Conservation (phyloP, 2,888 invertebrate genomes). For the Pollenia griseotomentosa region DNA sequence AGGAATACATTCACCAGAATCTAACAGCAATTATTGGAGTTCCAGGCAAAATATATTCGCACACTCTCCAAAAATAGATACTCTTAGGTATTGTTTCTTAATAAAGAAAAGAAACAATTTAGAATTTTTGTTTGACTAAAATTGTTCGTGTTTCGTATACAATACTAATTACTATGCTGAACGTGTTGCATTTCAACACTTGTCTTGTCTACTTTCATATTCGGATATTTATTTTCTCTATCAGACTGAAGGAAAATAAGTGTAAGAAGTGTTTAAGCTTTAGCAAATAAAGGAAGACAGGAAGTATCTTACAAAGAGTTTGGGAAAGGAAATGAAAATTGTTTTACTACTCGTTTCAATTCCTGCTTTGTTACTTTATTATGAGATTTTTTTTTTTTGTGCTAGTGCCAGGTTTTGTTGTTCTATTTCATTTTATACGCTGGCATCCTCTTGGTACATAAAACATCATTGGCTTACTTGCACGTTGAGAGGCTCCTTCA, state of each 20-base stretch:
- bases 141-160: conserved; percentile 54
- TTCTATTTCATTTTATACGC: conserved; percentile 32
- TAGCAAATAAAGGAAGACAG: conserved; percentile 9
- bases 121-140: conserved; percentile 23
- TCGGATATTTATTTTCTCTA: conserved; percentile 8
- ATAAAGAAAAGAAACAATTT: conserved; percentile 41
- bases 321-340: conserved; percentile 26
- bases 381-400: not conserved
- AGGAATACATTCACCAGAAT: conserved; percentile 32
- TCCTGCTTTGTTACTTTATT: conserved; percentile 50
- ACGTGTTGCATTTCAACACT: conserved; percentile 73
- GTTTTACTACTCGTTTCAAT: conserved; percentile 40
- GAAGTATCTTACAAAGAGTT: conserved; percentile 12
- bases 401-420: conserved; percentile 40
- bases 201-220: conserved; percentile 58
- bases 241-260: not conserved
- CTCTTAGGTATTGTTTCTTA: conserved; percentile 34
- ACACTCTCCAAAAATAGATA: conserved; percentile 20
- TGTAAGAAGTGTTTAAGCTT: not conserved
- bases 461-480: conserved; percentile 68
- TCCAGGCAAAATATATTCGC: conserved; percentile 5
- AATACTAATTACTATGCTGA: conserved; percentile 71
- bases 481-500: conserved; percentile 57
- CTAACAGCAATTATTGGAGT: conserved; percentile 25
- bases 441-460: conserved; percentile 47